These are phyloP conservation scores for Heteropelma amictum DNA, from an alignment of 2,888 invertebrate genomes.

Conservation along the genomic window DNA sequence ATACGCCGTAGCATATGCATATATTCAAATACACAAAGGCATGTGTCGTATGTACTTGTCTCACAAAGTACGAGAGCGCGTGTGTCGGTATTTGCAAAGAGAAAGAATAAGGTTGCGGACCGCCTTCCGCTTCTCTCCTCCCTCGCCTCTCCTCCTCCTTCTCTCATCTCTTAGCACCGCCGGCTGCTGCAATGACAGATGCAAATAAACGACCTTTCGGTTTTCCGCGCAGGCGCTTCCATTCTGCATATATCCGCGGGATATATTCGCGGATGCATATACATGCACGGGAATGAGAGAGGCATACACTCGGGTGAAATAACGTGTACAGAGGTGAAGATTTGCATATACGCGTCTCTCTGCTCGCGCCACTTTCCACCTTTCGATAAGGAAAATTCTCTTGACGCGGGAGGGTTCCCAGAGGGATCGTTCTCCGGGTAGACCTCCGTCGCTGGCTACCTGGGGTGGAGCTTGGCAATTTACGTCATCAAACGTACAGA, in stretches of 20 bases:
- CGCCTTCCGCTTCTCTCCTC: conserved; percentile 38
- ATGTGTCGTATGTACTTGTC: neutral
- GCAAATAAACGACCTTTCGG: conserved; percentile 77
- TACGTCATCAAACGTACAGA: conserved; percentile 76
- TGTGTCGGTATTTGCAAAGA: neutral
- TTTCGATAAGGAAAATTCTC: conserved; percentile 33
- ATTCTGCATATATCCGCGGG: conserved; percentile 43
- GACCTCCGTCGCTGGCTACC: conserved; percentile 36
- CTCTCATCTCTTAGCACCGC: conserved; percentile 60
- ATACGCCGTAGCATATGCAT: neutral
- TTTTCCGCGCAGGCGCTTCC: conserved; percentile 72
- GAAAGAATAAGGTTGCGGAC: conserved; percentile 43
- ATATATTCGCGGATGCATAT: conserved; percentile 15
- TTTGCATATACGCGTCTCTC: conserved; percentile 50
- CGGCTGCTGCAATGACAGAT: conserved; percentile 76
- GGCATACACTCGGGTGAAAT: neutral
- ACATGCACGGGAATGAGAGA: conserved; percentile 17
- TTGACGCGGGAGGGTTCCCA: conserved; percentile 10
- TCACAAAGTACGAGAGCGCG: neutral
- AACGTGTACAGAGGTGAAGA: conserved; percentile 10
- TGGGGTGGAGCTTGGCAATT: conserved; percentile 75
- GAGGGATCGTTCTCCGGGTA: conserved; percentile 34
- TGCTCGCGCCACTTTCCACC: conserved; percentile 54
- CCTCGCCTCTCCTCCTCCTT: conserved; percentile 45
- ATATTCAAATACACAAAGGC: neutral